These are phyloP conservation scores for Pheosia gnoma DNA, from an alignment of 2,888 invertebrate genomes.

Conservation along the genomic window DNA sequence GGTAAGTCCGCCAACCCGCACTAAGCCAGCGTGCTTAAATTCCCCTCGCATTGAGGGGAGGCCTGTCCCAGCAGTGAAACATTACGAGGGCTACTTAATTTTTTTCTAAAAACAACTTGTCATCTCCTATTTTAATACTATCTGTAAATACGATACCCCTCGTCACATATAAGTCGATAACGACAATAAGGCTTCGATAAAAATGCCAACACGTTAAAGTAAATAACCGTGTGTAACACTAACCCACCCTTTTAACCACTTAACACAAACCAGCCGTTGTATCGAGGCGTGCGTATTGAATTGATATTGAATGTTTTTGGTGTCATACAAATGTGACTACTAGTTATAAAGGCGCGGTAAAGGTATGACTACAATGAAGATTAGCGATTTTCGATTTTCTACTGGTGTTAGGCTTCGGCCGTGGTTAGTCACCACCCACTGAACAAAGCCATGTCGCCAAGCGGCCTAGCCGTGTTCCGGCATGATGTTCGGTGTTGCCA, in stretches of 20 bases:
- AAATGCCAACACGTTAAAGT: slow-evolving; percentile 20
- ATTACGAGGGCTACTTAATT: not conserved
- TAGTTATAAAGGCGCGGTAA: too few species aligned
- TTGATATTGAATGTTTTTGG: slow-evolving; percentile 16
- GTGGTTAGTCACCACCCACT: too few species aligned
- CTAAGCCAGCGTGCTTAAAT: too few species aligned
- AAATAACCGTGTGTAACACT: slow-evolving; percentile 13
- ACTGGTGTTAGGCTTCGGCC: too few species aligned
- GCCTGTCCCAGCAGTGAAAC: too few species aligned
- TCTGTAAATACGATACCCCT: slow-evolving; percentile 7
- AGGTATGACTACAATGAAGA: too few species aligned
- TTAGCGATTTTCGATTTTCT: too few species aligned
- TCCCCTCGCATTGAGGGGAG: too few species aligned
- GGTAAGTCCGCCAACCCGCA: too few species aligned
- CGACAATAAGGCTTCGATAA: slow-evolving; percentile 27
- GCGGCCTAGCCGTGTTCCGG: too few species aligned
- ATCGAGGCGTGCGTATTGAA: slow-evolving; percentile 6
- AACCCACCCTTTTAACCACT: slow-evolving; percentile 19
- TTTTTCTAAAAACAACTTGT: not conserved
- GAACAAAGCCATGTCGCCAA: too few species aligned
- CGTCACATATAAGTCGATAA: slow-evolving; percentile 17
- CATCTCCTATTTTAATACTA: slow-evolving; percentile 26
- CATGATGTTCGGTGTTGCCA: too few species aligned
- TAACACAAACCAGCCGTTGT: not conserved
- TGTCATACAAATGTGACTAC: not conserved